phyloP scores from a whole-genome alignment of 2,888 invertebrate genomes.

The Margaritifera margaritifera region DNA sequence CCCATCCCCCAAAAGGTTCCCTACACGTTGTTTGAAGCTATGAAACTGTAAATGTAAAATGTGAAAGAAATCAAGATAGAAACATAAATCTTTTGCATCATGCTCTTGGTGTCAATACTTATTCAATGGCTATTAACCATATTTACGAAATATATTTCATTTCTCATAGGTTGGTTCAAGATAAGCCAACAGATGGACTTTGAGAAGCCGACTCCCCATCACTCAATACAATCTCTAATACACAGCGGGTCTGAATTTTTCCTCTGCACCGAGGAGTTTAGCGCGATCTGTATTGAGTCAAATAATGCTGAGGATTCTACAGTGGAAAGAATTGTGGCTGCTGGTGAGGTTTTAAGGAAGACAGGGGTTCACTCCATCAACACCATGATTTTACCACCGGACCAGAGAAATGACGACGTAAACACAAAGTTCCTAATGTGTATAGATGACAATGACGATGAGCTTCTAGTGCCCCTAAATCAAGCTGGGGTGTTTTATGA shows the following conservation, averaged over 20 bases:
- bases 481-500: slow-evolving; percentile 38
- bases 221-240: slow-evolving; percentile 23
- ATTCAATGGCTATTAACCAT: too few species aligned
- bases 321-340: slow-evolving; percentile 15
- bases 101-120: too few species aligned
- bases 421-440: slow-evolving; percentile 30
- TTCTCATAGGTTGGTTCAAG: slow-evolving; percentile 40
- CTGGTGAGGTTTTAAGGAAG: slow-evolving; percentile 37
- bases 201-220: slow-evolving; percentile 30
- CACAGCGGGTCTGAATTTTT: slow-evolving; percentile 25
- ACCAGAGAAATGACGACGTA: slow-evolving; percentile 6
- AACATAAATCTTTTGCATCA: too few species aligned
- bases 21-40: too few species aligned
- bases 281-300: slow-evolving; percentile 27
- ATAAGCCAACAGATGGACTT: slow-evolving; percentile 34
- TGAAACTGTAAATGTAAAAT: too few species aligned
- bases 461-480: slow-evolving; percentile 23
- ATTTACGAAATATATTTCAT: not conserved
- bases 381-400: slow-evolving; percentile 24
- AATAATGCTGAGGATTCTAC: slow-evolving; percentile 10
- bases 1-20: too few species aligned
- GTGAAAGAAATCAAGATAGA: too few species aligned
- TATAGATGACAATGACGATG: slow-evolving; percentile 33
- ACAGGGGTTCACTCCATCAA: slow-evolving; percentile 27
- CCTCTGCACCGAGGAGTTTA: slow-evolving; percentile 34